Evolutionary conservation across 1,140 invertebrate genomes (phyloP), one percentile per base, ranked within the genome.

Genomic region (Drosophila biarmipes): DNA sequence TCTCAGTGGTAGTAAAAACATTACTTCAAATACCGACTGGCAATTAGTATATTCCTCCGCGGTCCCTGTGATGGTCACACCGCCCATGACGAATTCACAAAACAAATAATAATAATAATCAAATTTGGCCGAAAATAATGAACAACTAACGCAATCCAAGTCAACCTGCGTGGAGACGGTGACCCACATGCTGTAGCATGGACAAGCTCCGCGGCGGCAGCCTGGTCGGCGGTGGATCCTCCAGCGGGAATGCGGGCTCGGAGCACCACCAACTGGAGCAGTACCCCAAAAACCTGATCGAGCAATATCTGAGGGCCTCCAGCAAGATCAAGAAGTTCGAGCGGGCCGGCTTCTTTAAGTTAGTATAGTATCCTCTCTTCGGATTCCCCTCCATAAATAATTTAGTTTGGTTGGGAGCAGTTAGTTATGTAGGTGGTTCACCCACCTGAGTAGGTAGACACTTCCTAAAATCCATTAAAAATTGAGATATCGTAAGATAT

Each of bases 241-340:
- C 37, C 45, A 24, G 24, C 35, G 54, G 38, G 15, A 34, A n/a
- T 46, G 17, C 29, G 1, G 48, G 48, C 12, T 10, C 11, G 11
- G 48, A 49, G 48, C 48, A 49, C 10, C 55, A 45, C 10, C 46
- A 48, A 48, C 46, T 48, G 24, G 90, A 90, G n/a, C 79, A 74
- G 56, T 91, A 89, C 59, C 87, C 87, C 1, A 78, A 79, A 49
- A 84, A 74, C 42, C 45, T 80, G 19, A 79, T 92, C 6, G 87
- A 92, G 42, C 87, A 92, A 64, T 92, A 92, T 62, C 62, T 91
- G 4, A 78, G 81, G 27, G 75, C 86, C 29, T 91, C 86, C 12
- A 81, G 71, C 40, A 92, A 92, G 53, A 78, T 92, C 4, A 92
- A 92, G 53, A 92, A 92, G 54, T 79, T 92, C 15, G 90, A 92